These are phyloP conservation scores for Drosophila bocki DNA, from an alignment of 1,140 invertebrate genomes.

Conservation along the genomic window DNA sequence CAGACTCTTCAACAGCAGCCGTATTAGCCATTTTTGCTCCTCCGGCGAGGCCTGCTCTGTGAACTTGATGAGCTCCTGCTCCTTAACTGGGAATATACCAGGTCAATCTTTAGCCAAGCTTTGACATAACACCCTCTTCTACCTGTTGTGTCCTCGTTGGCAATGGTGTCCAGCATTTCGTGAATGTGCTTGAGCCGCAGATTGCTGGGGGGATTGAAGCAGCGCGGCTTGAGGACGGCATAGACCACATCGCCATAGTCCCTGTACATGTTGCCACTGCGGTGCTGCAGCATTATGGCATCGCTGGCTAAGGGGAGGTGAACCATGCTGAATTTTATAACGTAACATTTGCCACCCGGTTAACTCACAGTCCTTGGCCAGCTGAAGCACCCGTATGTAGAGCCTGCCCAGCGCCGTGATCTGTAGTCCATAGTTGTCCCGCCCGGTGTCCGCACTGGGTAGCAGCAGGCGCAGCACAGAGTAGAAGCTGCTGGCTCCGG, in stretches of 20 bases:
- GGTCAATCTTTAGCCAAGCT: not conserved
- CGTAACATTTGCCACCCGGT: not conserved
- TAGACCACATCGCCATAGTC: slow-evolving; percentile 92
- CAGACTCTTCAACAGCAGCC: slow-evolving; percentile 94
- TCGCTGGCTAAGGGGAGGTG: slow-evolving; percentile 85
- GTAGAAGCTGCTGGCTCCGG: slow-evolving; percentile 87
- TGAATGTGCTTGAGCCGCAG: slow-evolving; percentile 90
- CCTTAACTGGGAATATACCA: slow-evolving; percentile 78
- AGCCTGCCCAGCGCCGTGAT: slow-evolving; percentile 88
- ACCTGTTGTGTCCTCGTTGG: slow-evolving; percentile 86
- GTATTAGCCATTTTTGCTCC: slow-evolving; percentile 95
- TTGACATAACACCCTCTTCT: not conserved
- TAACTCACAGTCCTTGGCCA: slow-evolving; percentile 86
- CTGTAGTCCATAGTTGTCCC: slow-evolving; percentile 89
- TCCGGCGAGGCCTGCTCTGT: slow-evolving; percentile 88
- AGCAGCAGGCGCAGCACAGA: slow-evolving; percentile 90
- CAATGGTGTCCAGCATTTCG: slow-evolving; percentile 89
- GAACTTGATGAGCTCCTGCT: slow-evolving; percentile 86
- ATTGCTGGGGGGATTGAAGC: slow-evolving; percentile 84
- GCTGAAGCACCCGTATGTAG: slow-evolving; percentile 89
- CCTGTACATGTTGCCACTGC: slow-evolving; percentile 85
- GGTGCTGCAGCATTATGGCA: slow-evolving; percentile 88
- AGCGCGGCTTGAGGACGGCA: slow-evolving; percentile 89
- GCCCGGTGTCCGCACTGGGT: slow-evolving; percentile 88
- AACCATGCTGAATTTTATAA: not conserved